Percentiles rank a stretch among this genome's conserved stretches.
Evolutionary conservation across 2,113 vertebrate genomes (phyloP).

Genomic region (Psophia crepitans): DNA sequence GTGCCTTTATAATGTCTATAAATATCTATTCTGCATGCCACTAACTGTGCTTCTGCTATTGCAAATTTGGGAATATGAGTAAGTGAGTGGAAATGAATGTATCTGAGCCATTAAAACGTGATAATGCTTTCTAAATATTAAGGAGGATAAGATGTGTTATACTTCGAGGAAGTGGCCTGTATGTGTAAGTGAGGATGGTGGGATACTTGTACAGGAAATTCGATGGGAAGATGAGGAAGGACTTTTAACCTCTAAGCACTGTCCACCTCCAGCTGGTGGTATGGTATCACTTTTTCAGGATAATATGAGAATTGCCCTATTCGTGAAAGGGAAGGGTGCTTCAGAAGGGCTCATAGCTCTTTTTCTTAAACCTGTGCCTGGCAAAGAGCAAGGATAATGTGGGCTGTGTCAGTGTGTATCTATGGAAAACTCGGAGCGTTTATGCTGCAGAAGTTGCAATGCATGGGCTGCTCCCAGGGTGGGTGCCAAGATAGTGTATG

Average conservation of each 20-base stretch:
- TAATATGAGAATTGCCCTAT: background rate
- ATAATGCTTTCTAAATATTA: background rate
- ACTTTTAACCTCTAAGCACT: background rate
- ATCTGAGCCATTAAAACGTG: background rate
- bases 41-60: background rate
- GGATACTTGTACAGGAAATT: background rate
- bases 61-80: background rate
- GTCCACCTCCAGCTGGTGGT: background rate
- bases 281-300: background rate
- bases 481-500: background rate
- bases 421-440: accelerated
- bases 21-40: background rate
- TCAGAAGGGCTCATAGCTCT: background rate
- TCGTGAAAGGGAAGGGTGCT: background rate
- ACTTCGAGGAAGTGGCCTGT: background rate
- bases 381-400: background rate
- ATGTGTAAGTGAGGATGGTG: background rate
- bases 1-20: background rate
- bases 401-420: background rate
- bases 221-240: background rate
- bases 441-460: background rate
- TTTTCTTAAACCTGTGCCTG: background rate
- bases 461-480: background rate
- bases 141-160: background rate
- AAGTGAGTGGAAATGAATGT: background rate